Base-by-base conservation (phyloP, 2,113 vertebrate species). In the Coturnix japonica region DNA sequence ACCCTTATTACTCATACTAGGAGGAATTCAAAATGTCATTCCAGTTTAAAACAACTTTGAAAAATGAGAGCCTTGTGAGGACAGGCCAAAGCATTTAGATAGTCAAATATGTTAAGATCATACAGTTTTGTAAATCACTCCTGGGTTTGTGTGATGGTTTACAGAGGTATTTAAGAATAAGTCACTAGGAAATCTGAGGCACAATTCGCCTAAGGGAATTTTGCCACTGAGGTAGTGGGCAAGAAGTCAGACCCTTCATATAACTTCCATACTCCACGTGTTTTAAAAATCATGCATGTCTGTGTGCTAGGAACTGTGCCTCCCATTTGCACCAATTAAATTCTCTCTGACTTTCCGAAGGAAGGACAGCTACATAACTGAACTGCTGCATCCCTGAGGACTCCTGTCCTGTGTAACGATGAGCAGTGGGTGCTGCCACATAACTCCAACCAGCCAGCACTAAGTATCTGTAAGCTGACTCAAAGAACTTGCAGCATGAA, bases 11-110 rank as follows among this genome's bases (percentile, higher is more conserved):
- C 84, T 95, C 76, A 84, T 83, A 71, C 84, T 31, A 81, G 59
- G 31, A 95, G 56, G 90, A 93, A 95, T 95, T 94, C 56, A 71
- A 93, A 93, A 92, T 84, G 94, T 82, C 84, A 80, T 91, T 93
- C 63, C 69, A 81, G 73, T 67, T 91, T 73, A 92, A 94, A 93
- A 66, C 64, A 95, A 92, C 85, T 94, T 83, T 75, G 76, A 87
- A 89, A 95, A 94, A 81, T 11, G 15, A 83, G 46, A 84, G 43
- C 61, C 26, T 75, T 87, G 39, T 75, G 72, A 91, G 85, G 74
- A 81, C 13, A 76, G 77, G 59, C 83, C 69, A 85, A 87, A 85
- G 37, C 53, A 79, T 89, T 93, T 71, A 95, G 91, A 89, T 91
- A 95, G 57, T 56, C 44, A 85, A 74, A 49, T 95, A 91, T 41